Evolutionary conservation across 1,140 invertebrate species (phyloP).

Genomic region (Heliconius melpomene): DNA sequence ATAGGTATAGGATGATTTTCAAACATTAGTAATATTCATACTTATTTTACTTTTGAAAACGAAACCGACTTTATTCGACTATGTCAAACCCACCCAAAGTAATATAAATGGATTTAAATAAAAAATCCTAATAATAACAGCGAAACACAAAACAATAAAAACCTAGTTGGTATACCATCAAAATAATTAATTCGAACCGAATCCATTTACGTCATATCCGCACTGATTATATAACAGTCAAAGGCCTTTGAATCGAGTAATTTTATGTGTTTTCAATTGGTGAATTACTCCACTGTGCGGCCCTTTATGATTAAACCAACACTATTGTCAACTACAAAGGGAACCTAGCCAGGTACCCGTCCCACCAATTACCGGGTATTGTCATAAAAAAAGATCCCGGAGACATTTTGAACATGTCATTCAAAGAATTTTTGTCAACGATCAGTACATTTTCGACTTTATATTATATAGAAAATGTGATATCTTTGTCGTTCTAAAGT

Average conservation of each 20-base stretch:
- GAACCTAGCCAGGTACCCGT: conserved; percentile 74
- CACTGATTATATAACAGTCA: conserved; percentile 12
- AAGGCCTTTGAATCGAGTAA: conserved; percentile 28
- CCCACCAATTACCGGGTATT: conserved; percentile 79
- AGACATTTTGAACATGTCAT: conserved; percentile 79
- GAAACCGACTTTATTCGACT: background rate
- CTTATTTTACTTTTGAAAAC: too few relatives aligned
- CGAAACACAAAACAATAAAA: background rate
- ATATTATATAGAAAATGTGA: conserved; percentile 32
- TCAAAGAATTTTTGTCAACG: conserved; percentile 50
- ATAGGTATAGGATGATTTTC: too few relatives aligned
- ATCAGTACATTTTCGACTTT: conserved; percentile 44
- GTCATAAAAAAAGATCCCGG: conserved; percentile 73
- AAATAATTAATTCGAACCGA: background rate
- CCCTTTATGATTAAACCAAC: conserved; percentile 64
- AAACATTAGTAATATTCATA: too few relatives aligned
- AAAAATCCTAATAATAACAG: background rate
- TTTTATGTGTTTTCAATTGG: conserved; percentile 35
- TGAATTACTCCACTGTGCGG: conserved; percentile 64
- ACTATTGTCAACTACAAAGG: conserved; percentile 74
- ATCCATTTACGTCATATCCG: conserved; percentile 8
- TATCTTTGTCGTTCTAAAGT: conserved; percentile 57
- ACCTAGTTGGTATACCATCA: background rate
- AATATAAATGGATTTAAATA: background rate
- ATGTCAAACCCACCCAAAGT: background rate